These are phyloP conservation scores for Sternotherus odoratus DNA, from an alignment of 2,797 vertebrate species.

Conservation along the genomic window DNA sequence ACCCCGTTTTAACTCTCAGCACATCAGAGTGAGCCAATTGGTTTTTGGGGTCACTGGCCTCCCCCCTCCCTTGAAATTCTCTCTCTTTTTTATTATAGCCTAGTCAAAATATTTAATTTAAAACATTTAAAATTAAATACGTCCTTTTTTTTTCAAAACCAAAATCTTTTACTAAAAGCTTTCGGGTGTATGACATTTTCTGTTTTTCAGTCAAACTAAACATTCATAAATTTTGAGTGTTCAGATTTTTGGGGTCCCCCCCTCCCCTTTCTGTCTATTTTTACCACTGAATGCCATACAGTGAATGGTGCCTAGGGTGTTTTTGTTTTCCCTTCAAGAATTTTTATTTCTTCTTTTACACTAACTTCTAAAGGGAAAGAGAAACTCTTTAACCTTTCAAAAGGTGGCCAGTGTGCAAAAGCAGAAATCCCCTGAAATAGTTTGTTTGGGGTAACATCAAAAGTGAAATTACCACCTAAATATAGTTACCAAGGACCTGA, in stretches of 20 bases:
- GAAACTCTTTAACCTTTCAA: background rate
- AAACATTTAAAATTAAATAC: background rate
- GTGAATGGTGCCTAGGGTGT: background rate
- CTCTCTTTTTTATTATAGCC: no score
- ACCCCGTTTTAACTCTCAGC: background rate
- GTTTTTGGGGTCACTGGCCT: background rate
- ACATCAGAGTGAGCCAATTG: background rate
- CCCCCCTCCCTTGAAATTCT: no score
- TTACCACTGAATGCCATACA: background rate
- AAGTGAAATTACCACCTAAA: background rate
- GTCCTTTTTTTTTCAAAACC: background rate
- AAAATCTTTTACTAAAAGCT: background rate
- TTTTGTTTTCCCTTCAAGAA: background rate
- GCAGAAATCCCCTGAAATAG: background rate
- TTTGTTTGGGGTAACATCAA: background rate
- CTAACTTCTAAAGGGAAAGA: background rate
- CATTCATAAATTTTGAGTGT: background rate
- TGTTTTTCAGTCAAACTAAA: background rate
- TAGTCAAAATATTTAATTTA: background rate
- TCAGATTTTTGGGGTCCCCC: background rate
- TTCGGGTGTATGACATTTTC: background rate
- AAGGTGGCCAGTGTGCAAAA: background rate
- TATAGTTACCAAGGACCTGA: background rate
- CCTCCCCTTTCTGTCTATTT: background rate
- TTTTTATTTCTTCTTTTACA: background rate